Conservation (phyloP, 1,140 invertebrate genomes). For the Holotrichia oblita region DNA sequence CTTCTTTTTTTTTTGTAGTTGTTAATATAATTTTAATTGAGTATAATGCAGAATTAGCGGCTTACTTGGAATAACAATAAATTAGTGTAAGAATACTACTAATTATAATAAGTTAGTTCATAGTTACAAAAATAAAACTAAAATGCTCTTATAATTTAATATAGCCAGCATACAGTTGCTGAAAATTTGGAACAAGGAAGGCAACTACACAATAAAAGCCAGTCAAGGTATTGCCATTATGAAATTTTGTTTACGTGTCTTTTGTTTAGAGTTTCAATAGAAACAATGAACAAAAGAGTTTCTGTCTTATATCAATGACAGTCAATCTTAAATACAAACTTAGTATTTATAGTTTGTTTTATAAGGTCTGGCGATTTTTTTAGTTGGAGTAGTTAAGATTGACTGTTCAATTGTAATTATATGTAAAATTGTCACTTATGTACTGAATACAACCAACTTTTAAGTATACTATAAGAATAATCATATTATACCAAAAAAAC, state of each 20-base stretch:
- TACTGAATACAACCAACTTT: too few species aligned
- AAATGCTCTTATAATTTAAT: background rate
- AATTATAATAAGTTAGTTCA: background rate
- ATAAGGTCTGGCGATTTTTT: too few species aligned
- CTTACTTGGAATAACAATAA: conserved; percentile 17
- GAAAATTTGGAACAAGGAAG: background rate
- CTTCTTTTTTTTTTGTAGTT: too few species aligned
- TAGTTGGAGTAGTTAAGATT: too few species aligned
- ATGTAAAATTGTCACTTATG: too few species aligned
- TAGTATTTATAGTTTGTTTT: too few species aligned
- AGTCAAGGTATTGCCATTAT: conserved; percentile 23
- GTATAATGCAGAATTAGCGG: background rate
- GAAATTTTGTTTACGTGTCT: background rate
- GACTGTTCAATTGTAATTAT: too few species aligned
- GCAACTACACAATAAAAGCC: background rate
- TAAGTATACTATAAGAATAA: too few species aligned
- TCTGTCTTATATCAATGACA: background rate
- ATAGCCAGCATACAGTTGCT: background rate
- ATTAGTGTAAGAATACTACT: conserved; percentile 20
- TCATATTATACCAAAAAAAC: too few species aligned
- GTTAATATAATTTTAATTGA: background rate
- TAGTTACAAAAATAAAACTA: background rate
- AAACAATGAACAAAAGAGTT: conserved; percentile 1
- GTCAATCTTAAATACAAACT: conserved; percentile 5
- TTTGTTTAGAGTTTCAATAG: background rate